Percentiles rank a stretch among this genome's conserved stretches.
phyloP scores from a whole-genome alignment of 2,888 invertebrate genomes.

The Serripes groenlandicus region DNA sequence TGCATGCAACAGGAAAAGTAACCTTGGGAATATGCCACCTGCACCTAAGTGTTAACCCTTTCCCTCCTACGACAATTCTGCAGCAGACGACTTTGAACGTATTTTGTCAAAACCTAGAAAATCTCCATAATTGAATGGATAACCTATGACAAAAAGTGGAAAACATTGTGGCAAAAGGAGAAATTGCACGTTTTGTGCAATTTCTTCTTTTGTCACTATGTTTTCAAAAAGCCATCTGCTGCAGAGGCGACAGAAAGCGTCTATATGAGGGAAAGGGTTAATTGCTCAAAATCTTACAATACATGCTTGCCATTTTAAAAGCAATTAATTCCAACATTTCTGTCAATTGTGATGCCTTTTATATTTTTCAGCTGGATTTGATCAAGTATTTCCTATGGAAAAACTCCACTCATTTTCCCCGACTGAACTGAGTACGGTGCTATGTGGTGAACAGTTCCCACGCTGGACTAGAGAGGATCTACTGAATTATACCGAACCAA shows the following conservation, averaged over 20 bases:
- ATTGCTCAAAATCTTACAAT: no score
- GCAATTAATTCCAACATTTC: no score
- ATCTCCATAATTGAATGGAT: background rate
- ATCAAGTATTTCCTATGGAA: slow-evolving; percentile 89
- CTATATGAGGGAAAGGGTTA: background rate
- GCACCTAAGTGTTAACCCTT: no score
- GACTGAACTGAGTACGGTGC: slow-evolving; percentile 89
- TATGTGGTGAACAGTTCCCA: slow-evolving; percentile 99
- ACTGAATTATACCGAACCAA: slow-evolving; percentile 98
- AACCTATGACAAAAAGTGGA: background rate
- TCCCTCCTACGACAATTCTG: background rate
- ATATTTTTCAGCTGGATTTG: slow-evolving; percentile 87
- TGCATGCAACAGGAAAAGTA: no score
- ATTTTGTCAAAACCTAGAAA: background rate
- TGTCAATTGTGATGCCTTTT: no score
- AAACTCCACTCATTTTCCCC: slow-evolving; percentile 98
- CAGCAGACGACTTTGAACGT: background rate
- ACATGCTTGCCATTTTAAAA: no score
- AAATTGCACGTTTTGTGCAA: background rate
- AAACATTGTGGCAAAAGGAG: background rate
- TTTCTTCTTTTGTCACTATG: background rate
- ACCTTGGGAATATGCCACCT: no score
- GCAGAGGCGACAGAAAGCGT: background rate
- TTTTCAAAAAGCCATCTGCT: background rate
- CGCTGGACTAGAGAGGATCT: slow-evolving; percentile 98